Conservation (phyloP, 2,113 vertebrate species). For the Oncorhynchus nerka region DNA sequence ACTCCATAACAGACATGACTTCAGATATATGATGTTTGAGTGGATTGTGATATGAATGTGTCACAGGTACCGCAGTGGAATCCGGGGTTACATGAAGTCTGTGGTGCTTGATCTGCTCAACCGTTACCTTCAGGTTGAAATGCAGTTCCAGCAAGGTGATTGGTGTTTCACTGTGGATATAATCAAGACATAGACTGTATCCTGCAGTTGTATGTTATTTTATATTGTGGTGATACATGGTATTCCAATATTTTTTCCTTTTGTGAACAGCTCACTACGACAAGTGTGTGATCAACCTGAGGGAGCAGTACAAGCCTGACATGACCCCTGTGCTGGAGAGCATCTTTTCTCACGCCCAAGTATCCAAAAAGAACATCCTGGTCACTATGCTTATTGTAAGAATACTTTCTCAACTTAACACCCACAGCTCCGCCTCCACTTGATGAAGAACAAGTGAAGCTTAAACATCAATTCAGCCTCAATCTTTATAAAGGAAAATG, state of each 20-base stretch:
- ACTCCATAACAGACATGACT: too few species aligned
- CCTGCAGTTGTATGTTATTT: too few species aligned
- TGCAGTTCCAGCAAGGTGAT: slow-evolving; percentile 91
- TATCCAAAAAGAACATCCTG: slow-evolving; percentile 93
- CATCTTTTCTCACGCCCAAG: slow-evolving; percentile 96
- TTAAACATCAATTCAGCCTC: too few species aligned
- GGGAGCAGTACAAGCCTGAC: slow-evolving; percentile 87
- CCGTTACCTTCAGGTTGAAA: slow-evolving; percentile 88
- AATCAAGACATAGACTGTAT: too few species aligned
- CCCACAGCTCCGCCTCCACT: neutral
- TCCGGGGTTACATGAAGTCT: slow-evolving; percentile 89
- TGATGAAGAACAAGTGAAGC: too few species aligned
- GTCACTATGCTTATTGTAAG: slow-evolving; percentile 95
- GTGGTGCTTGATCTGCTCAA: slow-evolving; percentile 90
- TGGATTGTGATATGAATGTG: neutral
- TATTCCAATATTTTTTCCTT: neutral
- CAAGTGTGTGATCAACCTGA: slow-evolving; percentile 93
- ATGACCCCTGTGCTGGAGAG: slow-evolving; percentile 90
- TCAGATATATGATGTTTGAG: too few species aligned
- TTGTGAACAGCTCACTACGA: slow-evolving; percentile 86
- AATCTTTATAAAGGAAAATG: neutral
- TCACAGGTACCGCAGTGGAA: slow-evolving; percentile 91
- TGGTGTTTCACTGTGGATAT: neutral
- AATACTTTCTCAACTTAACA: neutral
- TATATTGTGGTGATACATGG: neutral